Conservation (phyloP, 2,797 vertebrate genomes). For the Melanotaenia nigrans region DNA sequence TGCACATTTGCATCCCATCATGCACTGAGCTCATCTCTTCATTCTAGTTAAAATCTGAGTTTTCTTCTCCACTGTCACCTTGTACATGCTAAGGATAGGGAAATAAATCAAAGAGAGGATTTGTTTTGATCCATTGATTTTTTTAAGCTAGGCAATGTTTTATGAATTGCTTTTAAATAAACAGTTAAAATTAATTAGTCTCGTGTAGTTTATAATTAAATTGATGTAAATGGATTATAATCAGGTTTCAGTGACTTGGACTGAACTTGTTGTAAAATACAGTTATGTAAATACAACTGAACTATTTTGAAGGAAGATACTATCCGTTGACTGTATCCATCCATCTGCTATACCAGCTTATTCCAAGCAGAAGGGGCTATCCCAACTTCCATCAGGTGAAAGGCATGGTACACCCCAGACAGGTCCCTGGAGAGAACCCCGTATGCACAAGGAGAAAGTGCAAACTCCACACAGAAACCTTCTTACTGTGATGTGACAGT, state of each 20-base stretch:
- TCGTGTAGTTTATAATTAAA: not conserved
- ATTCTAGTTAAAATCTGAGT: too few relatives aligned
- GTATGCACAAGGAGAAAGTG: too few relatives aligned
- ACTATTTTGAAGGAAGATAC: not conserved
- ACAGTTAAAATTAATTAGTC: not conserved
- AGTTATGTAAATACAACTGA: not conserved
- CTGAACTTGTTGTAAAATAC: not conserved
- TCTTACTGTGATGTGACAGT: too few relatives aligned
- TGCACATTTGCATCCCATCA: too few relatives aligned
- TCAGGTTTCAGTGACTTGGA: not conserved
- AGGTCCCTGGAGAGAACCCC: too few relatives aligned
- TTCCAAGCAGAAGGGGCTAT: too few relatives aligned
- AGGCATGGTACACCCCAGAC: too few relatives aligned
- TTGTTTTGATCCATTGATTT: not conserved
- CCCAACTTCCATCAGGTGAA: too few relatives aligned
- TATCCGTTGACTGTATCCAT: not conserved
- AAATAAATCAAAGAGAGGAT: not conserved
- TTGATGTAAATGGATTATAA: not conserved
- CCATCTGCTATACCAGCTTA: not conserved
- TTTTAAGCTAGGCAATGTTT: not conserved
- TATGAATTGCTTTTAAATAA: not conserved
- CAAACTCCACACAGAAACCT: too few relatives aligned
- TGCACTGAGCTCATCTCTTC: too few relatives aligned
- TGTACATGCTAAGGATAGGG: too few relatives aligned
- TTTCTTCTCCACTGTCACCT: not conserved